These are phyloP conservation scores for Tympanoctomys barrerae DNA, from an alignment of 2,797 vertebrate species.

Conservation along the genomic window DNA sequence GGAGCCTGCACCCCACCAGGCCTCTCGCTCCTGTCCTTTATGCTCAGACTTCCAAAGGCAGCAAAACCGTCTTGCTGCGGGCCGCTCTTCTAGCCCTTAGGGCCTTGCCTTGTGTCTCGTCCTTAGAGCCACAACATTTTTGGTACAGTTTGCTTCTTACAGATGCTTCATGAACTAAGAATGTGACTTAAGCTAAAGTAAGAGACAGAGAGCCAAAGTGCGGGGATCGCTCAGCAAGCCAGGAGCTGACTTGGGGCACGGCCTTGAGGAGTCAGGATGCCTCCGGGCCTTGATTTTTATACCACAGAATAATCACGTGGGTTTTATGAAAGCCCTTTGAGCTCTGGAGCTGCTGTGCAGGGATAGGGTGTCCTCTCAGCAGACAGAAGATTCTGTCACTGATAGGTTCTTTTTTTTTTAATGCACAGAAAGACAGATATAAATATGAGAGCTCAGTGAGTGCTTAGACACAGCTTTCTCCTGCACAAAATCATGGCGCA, in stretches of 20 bases:
- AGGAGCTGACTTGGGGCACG: constrained; percentile 49
- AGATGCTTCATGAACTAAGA: neutral
- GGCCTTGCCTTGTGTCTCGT: neutral
- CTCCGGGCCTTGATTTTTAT: neutral
- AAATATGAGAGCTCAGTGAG: constrained; percentile 47
- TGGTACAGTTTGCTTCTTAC: constrained; percentile 18
- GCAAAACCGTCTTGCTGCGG: neutral
- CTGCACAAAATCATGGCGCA: neutral
- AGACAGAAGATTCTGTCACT: neutral
- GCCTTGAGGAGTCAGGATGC: constrained; percentile 65
- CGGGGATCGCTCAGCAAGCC: constrained; percentile 25
- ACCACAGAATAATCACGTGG: constrained; percentile 32
- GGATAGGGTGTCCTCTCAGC: neutral
- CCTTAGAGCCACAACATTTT: neutral
- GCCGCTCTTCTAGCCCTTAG: neutral
- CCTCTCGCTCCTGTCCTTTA: neutral
- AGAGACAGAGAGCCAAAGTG: constrained; percentile 25
- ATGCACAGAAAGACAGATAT: neutral
- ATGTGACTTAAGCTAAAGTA: neutral
- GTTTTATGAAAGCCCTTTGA: constrained; percentile 57
- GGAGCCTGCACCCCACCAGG: no score
- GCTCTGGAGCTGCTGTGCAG: neutral
- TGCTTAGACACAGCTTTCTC: constrained; percentile 62
- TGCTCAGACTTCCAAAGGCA: neutral
- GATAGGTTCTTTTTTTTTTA: constrained; percentile 13